Evolutionary conservation across 2,113 vertebrate species (phyloP).

Genomic region (Motacilla tschutschensis): DNA sequence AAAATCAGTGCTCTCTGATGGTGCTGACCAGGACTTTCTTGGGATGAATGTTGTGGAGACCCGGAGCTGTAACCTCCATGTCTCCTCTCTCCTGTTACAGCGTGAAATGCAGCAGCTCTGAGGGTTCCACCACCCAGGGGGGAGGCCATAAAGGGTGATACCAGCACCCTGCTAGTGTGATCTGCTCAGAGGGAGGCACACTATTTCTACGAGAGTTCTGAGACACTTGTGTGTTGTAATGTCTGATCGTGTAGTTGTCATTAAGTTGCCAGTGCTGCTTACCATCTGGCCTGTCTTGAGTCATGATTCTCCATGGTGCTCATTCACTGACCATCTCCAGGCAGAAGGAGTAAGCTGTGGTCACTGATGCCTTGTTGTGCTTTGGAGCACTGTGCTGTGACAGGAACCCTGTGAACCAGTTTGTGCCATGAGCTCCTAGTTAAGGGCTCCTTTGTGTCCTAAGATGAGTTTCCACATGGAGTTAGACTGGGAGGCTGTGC

Average conservation of each 20-base stretch:
- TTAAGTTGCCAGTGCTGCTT: neutral
- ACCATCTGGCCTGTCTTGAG: neutral
- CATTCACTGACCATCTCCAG: neutral
- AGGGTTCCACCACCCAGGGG: neutral
- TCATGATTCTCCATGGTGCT: fast-evolving
- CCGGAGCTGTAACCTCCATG: neutral
- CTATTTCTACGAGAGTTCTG: neutral
- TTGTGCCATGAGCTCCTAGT: neutral
- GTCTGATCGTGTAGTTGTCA: neutral
- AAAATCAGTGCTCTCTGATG: neutral
- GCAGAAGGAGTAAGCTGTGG: neutral
- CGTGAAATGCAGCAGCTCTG: neutral
- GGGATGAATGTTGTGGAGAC: neutral
- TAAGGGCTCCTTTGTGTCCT: neutral
- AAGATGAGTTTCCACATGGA: neutral
- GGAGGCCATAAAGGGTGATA: neutral
- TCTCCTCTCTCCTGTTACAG: neutral
- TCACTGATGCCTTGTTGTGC: neutral
- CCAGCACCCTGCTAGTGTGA: neutral
- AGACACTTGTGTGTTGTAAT: neutral
- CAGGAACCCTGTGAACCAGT: neutral
- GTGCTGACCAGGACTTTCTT: neutral
- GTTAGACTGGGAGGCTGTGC: neutral
- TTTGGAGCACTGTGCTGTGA: neutral
- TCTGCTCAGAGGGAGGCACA: neutral